Evolutionary conservation across 2,113 vertebrate genomes (phyloP), one percentile per base, ranked within the genome.

Genomic region (Toxostoma redivivum): DNA sequence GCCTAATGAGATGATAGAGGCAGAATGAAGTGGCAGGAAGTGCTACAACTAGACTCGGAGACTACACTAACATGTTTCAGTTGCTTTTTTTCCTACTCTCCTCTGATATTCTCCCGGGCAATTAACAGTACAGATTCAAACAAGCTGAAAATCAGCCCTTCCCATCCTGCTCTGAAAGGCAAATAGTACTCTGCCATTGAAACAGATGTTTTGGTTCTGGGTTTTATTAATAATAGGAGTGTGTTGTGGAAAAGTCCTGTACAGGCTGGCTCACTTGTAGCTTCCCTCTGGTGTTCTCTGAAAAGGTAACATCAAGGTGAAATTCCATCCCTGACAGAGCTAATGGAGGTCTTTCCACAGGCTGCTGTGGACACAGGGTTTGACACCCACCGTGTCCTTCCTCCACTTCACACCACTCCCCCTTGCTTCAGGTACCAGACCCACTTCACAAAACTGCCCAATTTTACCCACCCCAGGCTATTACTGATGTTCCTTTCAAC

Each of bases 261-360:
- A 44, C 37, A 31, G 51, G 25, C 35, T 79, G 47, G 33, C 37
- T 93, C 45, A 45, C 24, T 38, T 53, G 17, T 19, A 71, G 28
- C 48, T 92, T 86, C 44, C 19, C 2, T 0, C 9, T 31, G 28
- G 30, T 11, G 23, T 10, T 87, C 42, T 15, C 42, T 64, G 28
- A 38, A 69, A 4, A 9, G 20, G 20, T 12, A 40, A 17, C 0
- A 0, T 14, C 5, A 4, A 4, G 33, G 15, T 71, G 8, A 76
- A 81, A 25, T 72, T 48, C 53, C 15, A 20, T 18, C 31, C 35
- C 31, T 16, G 44, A 9, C 5, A 3, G 30, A 1, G 0, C 21
- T 30, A 24, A 57, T 0, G 8, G 31, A 51, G 30, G 4, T 37
- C 45, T 60, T 79, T n/a, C 61, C 24, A 11, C 6, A 16, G 37